These are phyloP conservation scores for Parambassis ranga DNA, from an alignment of 2,797 vertebrate species.

Conservation along the genomic window DNA sequence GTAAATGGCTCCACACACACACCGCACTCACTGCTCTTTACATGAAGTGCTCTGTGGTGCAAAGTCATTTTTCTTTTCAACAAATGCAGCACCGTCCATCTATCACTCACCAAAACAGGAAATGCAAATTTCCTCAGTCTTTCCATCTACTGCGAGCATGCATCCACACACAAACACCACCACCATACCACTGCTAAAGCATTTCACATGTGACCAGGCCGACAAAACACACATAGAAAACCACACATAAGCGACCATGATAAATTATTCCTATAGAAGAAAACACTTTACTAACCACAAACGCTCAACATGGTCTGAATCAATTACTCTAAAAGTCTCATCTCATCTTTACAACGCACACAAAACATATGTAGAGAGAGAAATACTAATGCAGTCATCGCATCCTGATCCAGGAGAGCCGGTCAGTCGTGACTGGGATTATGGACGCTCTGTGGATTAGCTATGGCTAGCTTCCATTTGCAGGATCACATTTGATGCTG, in stretches of 20 bases:
- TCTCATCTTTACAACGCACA: background rate
- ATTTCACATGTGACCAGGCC: conserved; percentile 28
- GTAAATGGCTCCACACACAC: background rate
- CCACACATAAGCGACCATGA: conserved; percentile 13
- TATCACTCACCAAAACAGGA: conserved; percentile 47
- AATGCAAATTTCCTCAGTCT: conserved; percentile 28
- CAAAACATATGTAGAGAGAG: background rate
- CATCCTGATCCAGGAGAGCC: conserved; percentile 26
- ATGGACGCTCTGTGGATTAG: conserved; percentile 55
- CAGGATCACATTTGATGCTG: conserved; percentile 22
- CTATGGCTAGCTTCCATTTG: conserved; percentile 45
- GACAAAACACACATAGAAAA: conserved; percentile 21
- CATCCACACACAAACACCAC: conserved; percentile 24
- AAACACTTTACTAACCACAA: conserved; percentile 10
- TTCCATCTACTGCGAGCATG: conserved; percentile 10
- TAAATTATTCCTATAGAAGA: conserved; percentile 12
- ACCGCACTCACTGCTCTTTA: background rate
- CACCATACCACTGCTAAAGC: conserved; percentile 21
- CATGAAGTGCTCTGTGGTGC: conserved; percentile 3
- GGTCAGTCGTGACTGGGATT: conserved; percentile 57
- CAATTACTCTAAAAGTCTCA: background rate
- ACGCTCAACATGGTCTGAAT: conserved; percentile 10
- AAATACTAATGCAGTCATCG: background rate
- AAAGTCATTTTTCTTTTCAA: conserved; percentile 28
- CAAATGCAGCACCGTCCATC: conserved; percentile 24